Percentiles rank a stretch among this genome's conserved stretches.
phyloP scores from a whole-genome alignment of 1,140 invertebrate species.

The Sipha flava region DNA sequence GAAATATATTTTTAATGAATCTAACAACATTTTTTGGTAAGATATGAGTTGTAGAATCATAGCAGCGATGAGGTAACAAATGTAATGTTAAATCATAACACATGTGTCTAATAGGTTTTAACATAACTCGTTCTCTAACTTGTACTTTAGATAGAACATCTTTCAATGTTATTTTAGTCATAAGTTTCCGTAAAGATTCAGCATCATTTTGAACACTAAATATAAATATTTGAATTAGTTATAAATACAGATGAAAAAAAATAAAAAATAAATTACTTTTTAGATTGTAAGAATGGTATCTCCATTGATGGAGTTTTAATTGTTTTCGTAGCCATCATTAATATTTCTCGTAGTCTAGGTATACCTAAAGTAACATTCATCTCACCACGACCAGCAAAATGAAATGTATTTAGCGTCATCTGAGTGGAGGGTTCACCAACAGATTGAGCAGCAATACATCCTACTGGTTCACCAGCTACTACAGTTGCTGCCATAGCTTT shows the following conservation, averaged over 20 bases:
- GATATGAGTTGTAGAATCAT: constrained; percentile 60
- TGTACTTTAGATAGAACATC: constrained; percentile 70
- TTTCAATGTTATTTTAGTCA: constrained; percentile 66
- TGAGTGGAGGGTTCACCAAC: constrained; percentile 98
- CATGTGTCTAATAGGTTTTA: constrained; percentile 46
- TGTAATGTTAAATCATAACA: constrained; percentile 51
- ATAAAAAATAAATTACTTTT: constrained; percentile 21
- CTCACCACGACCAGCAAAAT: constrained; percentile 98
- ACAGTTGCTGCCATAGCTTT: constrained; percentile 23
- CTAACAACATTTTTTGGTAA: constrained; percentile 61
- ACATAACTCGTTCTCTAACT: constrained; percentile 54
- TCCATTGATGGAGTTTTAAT: constrained; percentile 96
- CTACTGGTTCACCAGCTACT: constrained; percentile 90
- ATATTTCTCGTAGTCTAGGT: constrained; percentile 88
- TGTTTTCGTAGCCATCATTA: constrained; percentile 83
- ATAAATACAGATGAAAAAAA: background rate
- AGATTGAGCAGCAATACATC: constrained; percentile 87
- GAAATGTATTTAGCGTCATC: constrained; percentile 99
- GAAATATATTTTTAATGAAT: constrained; percentile 57
- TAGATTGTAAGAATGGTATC: constrained; percentile 59
- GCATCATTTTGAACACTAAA: constrained; percentile 47
- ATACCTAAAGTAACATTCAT: constrained; percentile 99
- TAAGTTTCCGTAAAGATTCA: constrained; percentile 56
- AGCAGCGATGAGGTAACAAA: constrained; percentile 63
- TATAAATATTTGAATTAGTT: background rate